Base-by-base conservation (phyloP, 2,113 vertebrate species). In the Bubalus kerabau region DNA sequence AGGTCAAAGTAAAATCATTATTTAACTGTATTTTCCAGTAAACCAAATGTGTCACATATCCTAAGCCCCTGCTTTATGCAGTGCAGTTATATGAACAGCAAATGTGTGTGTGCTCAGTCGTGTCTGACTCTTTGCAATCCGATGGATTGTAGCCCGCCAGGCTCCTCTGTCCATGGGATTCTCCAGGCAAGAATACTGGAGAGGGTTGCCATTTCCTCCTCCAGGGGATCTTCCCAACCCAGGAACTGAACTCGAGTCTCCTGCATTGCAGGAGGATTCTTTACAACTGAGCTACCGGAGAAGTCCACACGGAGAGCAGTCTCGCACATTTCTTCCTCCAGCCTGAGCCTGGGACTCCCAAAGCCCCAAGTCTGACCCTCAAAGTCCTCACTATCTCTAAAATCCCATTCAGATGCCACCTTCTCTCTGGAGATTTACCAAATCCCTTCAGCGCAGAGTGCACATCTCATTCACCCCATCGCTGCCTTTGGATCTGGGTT, bases 1-100 rank as follows among this genome's bases (percentile, higher is more conserved):
- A 94, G 93, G 91, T 87, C 90, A 86, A 87, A 87, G 67, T 9
- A 88, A 82, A 93, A 76, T 92, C 28, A 9, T 90, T 59, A 64
- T 76, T 96, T 90, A 94, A 90, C 88, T 56, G 64, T 74, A 90
- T 92, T 95, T 94, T 95, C 84, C 83, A 82, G 59, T 19, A 94
- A 7, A 93, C 76, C 48, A 74, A 82, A 60, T 67, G 82, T 64
- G 26, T 67, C 67, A 93, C 16, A 60, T 59, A 88, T 13, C 1
- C 3, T 32, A 84, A 87, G 84, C 48, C 78, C 71, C 46, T 19
- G 54, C n/a, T 85, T 36, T 85, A 21, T 9, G 3, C 26, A 74
- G 15, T 56, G 56, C 21, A 71, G 74, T 71, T 83, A 2, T 30
- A 26, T 54, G 24, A 54, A 57, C 6, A 82, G 43, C 21, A 80